Percentiles rank a stretch among this genome's conserved stretches.
Evolutionary conservation across 2,113 vertebrate genomes (phyloP).

Genomic region (Phasianus colchicus): DNA sequence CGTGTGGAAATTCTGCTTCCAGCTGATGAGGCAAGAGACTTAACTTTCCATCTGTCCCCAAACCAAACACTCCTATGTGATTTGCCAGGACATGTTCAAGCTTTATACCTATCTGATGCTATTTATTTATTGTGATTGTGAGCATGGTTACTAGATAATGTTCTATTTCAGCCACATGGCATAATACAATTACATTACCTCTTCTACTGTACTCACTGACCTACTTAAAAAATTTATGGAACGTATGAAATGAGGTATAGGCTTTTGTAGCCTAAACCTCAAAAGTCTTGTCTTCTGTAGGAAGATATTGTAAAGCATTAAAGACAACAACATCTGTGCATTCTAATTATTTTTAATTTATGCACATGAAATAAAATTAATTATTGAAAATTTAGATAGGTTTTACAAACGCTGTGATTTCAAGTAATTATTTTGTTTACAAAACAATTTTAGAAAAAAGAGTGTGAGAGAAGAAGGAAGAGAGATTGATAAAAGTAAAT

Average conservation of each 20-base stretch:
- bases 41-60: background rate
- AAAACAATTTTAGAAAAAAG: background rate
- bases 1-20: conserved; percentile 6
- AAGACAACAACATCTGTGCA: background rate
- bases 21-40: background rate
- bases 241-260: background rate
- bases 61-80: background rate
- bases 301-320: background rate
- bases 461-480: background rate
- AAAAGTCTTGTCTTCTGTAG: background rate
- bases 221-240: background rate
- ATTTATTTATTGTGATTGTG: background rate
- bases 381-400: background rate
- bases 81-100: conserved; percentile 2
- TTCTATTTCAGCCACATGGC: background rate
- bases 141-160: background rate
- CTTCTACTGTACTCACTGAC: background rate
- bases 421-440: background rate
- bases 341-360: background rate
- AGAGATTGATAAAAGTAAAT: background rate
- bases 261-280: background rate
- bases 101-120: background rate
- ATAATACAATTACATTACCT: background rate
- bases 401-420: background rate
- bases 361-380: background rate